Conservation (phyloP, 1,140 invertebrate genomes). For the Heliconius congener region DNA sequence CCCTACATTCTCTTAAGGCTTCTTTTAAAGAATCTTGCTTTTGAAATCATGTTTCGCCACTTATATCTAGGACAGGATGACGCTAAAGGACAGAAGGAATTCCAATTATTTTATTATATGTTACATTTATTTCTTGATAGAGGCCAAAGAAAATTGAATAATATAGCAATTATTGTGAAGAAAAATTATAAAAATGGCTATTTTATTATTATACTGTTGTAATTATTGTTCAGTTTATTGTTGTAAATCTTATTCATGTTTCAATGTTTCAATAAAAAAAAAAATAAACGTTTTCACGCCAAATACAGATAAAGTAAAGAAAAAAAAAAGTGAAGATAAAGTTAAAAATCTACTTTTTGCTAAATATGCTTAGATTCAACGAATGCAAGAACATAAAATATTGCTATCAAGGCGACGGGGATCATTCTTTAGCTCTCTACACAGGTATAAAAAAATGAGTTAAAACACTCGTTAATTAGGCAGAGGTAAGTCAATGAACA, state of each 20-base stretch:
- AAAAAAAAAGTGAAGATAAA: too few relatives aligned
- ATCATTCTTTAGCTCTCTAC: not conserved
- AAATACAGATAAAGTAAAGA: not conserved
- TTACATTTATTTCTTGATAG: slow-evolving; percentile 44
- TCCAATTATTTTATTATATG: slow-evolving; percentile 79
- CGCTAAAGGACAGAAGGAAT: slow-evolving; percentile 76
- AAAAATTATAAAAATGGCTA: not conserved
- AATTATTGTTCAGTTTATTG: not conserved
- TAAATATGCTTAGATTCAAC: slow-evolving; percentile 1
- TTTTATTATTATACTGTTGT: not conserved
- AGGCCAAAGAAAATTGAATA: slow-evolving; percentile 34
- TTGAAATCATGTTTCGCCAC: slow-evolving; percentile 71
- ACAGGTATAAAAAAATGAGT: not conserved
- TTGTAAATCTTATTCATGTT: not conserved
- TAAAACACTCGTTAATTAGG: slow-evolving; percentile 1
- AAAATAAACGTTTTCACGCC: not conserved
- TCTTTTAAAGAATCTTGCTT: slow-evolving; percentile 36
- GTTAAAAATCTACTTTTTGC: not conserved
- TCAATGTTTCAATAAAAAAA: not conserved
- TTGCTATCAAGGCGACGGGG: not conserved
- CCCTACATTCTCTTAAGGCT: slow-evolving; percentile 35
- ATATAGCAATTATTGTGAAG: slow-evolving; percentile 25
- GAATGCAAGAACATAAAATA: not conserved
- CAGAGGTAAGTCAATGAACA: slow-evolving; percentile 7
- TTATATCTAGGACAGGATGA: slow-evolving; percentile 77